phyloP scores from a whole-genome alignment of 1,140 invertebrate species.

The Stegodyphus mimosarum region DNA sequence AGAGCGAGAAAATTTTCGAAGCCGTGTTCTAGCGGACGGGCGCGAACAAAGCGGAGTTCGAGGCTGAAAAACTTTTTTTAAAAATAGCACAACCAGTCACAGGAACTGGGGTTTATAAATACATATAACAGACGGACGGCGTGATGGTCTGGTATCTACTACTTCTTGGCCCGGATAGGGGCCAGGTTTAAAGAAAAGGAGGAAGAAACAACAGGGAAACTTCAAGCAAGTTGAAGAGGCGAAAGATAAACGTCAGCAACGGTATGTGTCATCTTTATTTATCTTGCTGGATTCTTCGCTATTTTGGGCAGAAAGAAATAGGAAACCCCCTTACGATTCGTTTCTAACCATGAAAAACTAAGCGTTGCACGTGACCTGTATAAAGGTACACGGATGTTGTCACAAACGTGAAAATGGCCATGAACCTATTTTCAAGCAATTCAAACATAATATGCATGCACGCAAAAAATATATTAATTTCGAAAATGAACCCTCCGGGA shows the following conservation, averaged over 20 bases:
- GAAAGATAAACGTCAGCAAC: background rate
- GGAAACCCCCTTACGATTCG: too few relatives aligned
- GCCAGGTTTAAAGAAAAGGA: background rate
- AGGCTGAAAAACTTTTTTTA: background rate
- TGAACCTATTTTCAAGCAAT: too few relatives aligned
- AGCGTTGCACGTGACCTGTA: too few relatives aligned
- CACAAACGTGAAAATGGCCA: too few relatives aligned
- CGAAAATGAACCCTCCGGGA: too few relatives aligned
- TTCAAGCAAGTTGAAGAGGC: background rate
- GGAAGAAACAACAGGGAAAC: background rate
- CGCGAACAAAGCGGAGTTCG: slow-evolving; percentile 15
- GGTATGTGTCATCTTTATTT: too few relatives aligned
- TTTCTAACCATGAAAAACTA: too few relatives aligned
- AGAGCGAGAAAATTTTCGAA: slow-evolving; percentile 17
- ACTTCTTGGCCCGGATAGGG: background rate
- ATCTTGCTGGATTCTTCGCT: too few relatives aligned
- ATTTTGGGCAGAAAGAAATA: too few relatives aligned
- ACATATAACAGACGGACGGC: slow-evolving; percentile 13
- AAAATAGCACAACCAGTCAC: slow-evolving; percentile 20
- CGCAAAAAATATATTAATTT: too few relatives aligned
- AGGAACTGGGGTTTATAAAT: slow-evolving; percentile 22
- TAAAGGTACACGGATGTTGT: too few relatives aligned
- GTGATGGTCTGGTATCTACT: slow-evolving; percentile 27
- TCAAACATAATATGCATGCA: too few relatives aligned
- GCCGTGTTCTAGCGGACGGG: slow-evolving; percentile 9